Base-by-base conservation (phyloP, 2,797 vertebrate genomes). In the Aldrovandia affinis region DNA sequence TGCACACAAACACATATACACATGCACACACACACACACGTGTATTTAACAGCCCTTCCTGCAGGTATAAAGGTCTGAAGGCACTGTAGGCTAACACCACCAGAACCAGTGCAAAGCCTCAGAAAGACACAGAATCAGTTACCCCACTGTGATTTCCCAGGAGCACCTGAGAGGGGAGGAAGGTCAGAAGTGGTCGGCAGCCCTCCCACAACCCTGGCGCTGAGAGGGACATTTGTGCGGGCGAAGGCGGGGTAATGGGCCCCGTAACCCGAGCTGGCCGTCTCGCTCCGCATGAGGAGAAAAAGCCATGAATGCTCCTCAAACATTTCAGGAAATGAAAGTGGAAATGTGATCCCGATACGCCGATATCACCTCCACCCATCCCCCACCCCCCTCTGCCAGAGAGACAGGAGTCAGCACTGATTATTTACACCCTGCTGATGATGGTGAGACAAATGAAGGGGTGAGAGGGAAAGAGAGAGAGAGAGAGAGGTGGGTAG, bases 241-340 rank as follows among this genome's bases (percentile, higher is more conserved):
- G 94, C 95, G 94, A 95, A 95, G 96, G 95, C 93, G 95, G 96
- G 96, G 94, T 96, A 95, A 96, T 94, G 95, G 92, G 94, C 89
- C 91, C 89, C 91, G 96, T 96, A 96, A 96, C 90, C 89, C 0
- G 94, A 96, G 93, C 94, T 89, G 87, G 86, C 87, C 86, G 91
- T 92, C 93, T 88, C 90, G 94, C 92, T 93, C 94, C 94, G 95
- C 95, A 95, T 93, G 93, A 91, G 95, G 95, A 95, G 96, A 96
- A 95, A 96, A 94, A 73, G 3, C 10, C 93, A 90, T 95, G 94
- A 94, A 96, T 94, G 95, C 95, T 94, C 95, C 94, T 94, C 93
- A 94, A 95, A 96, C 95, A 95, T 96, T 96, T 95, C 96, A 96
- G 96, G 96, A 96, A 96, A 96, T 96, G 95, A 96, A 96, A 96